phyloP scores from a whole-genome alignment of 1,140 invertebrate species.

The Ptiloglossa arizonensis region DNA sequence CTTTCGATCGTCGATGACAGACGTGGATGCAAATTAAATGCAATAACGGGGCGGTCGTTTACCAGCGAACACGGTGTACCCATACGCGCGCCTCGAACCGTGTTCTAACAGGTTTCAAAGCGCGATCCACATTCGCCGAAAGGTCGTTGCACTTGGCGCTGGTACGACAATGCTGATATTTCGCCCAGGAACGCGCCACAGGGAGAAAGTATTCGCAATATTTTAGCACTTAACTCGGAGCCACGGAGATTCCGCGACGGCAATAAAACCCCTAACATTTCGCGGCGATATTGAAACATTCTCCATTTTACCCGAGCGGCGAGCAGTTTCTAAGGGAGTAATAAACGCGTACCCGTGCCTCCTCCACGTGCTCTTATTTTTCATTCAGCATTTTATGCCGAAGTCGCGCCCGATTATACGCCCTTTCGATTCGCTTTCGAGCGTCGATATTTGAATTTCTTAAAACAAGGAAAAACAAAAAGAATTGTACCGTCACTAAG shows the following conservation, averaged over 20 bases:
- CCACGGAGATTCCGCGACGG: slow-evolving; percentile 27
- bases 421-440: background rate
- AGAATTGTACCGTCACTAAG: too few relatives aligned
- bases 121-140: slow-evolving; percentile 42
- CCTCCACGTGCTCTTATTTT: background rate
- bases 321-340: slow-evolving; percentile 26
- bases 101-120: slow-evolving; percentile 59
- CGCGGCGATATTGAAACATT: slow-evolving; percentile 50
- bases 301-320: slow-evolving; percentile 6
- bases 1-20: background rate
- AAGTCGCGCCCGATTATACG: background rate
- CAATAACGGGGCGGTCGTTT: slow-evolving; percentile 34
- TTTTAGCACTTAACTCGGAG: slow-evolving; percentile 43
- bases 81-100: slow-evolving; percentile 16
- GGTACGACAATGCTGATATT: slow-evolving; percentile 60
- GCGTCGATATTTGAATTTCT: background rate
- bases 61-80: background rate
- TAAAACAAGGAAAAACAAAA: too few relatives aligned
- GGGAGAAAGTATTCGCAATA: slow-evolving; percentile 55
- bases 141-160: slow-evolving; percentile 50
- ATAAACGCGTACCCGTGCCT: background rate
- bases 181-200: slow-evolving; percentile 16
- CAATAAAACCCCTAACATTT: slow-evolving; percentile 57
- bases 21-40: slow-evolving; percentile 29
- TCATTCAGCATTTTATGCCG: background rate